Conservation (phyloP, 2,113 vertebrate genomes). For the Indicator maculatus region DNA sequence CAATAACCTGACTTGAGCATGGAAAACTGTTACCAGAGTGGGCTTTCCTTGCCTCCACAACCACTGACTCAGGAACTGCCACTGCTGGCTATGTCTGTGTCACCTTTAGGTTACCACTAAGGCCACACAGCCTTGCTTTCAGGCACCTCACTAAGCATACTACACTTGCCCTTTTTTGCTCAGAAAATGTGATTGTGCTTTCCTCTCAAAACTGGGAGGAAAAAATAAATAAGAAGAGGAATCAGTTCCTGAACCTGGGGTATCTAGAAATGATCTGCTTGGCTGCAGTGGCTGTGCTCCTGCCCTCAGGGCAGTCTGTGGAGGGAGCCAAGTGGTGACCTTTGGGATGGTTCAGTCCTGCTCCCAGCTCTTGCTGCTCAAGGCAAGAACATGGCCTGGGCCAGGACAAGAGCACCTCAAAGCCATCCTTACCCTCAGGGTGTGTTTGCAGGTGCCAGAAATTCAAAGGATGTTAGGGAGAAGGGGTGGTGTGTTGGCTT, state of each 20-base stretch:
- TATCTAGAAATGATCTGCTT: background rate
- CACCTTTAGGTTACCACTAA: background rate
- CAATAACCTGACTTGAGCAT: fast-evolving
- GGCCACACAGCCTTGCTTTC: background rate
- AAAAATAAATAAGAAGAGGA: background rate
- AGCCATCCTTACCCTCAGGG: background rate
- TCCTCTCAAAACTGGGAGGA: background rate
- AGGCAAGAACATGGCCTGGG: background rate
- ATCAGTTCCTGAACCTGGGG: fast-evolving
- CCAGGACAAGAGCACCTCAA: background rate
- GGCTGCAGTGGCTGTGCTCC: background rate
- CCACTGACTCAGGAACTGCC: background rate
- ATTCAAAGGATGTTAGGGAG: background rate
- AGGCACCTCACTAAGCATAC: background rate
- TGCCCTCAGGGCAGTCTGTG: background rate
- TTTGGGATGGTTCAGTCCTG: background rate
- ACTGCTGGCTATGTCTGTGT: background rate
- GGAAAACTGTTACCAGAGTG: background rate
- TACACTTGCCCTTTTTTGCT: background rate
- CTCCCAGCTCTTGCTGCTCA: background rate
- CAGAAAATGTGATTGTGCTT: background rate
- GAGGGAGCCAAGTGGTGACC: background rate
- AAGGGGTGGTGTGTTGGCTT: background rate
- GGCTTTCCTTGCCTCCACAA: background rate
- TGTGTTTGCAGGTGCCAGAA: background rate